Conservation (phyloP, 2,113 vertebrate genomes). For the Sphaerodactylus townsendi region DNA sequence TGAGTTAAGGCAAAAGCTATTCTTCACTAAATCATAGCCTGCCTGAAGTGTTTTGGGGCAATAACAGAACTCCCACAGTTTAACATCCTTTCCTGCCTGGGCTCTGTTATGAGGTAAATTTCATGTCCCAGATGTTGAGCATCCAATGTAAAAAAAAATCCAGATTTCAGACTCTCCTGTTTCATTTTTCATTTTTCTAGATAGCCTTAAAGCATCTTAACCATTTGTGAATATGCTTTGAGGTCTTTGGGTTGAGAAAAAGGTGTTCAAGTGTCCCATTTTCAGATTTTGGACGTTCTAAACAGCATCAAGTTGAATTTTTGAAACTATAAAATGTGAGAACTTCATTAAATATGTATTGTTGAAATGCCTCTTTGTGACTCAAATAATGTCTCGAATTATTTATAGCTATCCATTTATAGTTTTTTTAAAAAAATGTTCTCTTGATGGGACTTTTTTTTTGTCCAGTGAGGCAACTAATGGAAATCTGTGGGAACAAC, state of each 20-base stretch:
- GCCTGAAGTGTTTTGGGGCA: too few relatives aligned
- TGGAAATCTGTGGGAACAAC: not conserved
- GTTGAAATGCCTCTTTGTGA: not conserved
- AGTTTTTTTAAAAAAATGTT: not conserved
- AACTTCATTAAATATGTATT: not conserved
- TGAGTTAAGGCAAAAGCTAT: too few relatives aligned
- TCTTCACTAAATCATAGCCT: too few relatives aligned
- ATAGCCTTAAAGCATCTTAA: too few relatives aligned
- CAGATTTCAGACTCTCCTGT: too few relatives aligned
- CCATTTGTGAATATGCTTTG: too few relatives aligned
- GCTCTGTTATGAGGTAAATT: not conserved
- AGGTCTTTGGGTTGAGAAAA: too few relatives aligned
- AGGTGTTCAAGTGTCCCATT: not conserved
- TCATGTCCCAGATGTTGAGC: too few relatives aligned
- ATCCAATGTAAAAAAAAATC: too few relatives aligned
- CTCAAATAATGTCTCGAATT: not conserved
- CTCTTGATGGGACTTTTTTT: not conserved
- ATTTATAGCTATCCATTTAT: not conserved
- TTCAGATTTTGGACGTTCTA: not conserved
- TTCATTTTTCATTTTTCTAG: too few relatives aligned
- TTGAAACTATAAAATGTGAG: not conserved
- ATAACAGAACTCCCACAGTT: too few relatives aligned
- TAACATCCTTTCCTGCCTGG: too few relatives aligned
- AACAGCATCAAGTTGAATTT: not conserved
- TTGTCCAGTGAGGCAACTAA: not conserved